Base-by-base conservation (phyloP, 2,113 vertebrate genomes). In the Leiothrix lutea region DNA sequence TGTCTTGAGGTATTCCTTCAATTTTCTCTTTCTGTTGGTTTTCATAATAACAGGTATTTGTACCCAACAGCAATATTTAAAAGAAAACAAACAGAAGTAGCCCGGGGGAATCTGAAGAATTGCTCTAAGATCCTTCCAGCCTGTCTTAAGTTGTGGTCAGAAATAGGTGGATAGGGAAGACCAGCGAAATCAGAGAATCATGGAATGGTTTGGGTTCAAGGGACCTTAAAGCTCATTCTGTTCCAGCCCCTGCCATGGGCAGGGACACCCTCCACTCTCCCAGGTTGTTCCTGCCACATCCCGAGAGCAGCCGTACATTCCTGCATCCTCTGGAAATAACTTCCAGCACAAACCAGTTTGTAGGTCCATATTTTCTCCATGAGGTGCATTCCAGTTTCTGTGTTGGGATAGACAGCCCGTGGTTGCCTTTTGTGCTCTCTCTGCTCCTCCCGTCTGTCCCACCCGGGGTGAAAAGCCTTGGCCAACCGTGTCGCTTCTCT, bases 361-460 rank as follows among this genome's bases (percentile, higher is more conserved):
- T 51, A 25, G 24, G 7, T 82, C 36, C 1, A 0, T 29, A 0
- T 69, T 80, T 73, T 48, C 48, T 65, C 22, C 25, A 1, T 12
- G 22, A 47, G 56, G 24, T 82, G n/a, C n/a, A 38, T 71, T 24
- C 66, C 3, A 9, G 31, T 18, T 80, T 60, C 71, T 66, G 26
- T 70, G 26, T 23, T 14, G 25, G 42, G 58, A 8, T 21, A 40
- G 53, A 23, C 31, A 44, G 21, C 1, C 1, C 2, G 2, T 44
- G 9, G 17, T 58, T 81, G 42, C 14, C 15, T 45, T 35, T 6
- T 38, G 33, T 51, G 26, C n/a, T 44, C 29, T 53, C 18, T 44
- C 29, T 58, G 62, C 54, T 9, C 17, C 4, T 62, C 17, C 5
- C 16, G 23, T 36, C 19, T 45, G 10, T 60, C 6, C 9, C 21